phyloP scores from a whole-genome alignment of 2,113 vertebrate species.

The Equus quagga region DNA sequence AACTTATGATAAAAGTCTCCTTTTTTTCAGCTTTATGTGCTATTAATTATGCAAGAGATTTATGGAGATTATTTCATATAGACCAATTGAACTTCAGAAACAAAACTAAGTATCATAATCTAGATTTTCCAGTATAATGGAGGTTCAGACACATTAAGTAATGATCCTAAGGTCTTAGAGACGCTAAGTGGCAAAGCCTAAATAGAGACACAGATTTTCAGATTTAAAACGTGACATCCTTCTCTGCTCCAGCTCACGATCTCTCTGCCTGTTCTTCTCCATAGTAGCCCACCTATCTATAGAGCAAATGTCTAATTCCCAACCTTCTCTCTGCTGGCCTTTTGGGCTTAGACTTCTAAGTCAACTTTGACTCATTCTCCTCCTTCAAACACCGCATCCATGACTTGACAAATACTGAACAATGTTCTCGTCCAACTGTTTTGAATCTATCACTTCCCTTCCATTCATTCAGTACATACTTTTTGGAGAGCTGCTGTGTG shows the following conservation, averaged over 20 bases:
- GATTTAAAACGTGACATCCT: not conserved
- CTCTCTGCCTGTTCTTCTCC: too few relatives aligned
- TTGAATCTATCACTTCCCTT: not conserved
- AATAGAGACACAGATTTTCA: not conserved
- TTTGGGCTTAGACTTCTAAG: not conserved
- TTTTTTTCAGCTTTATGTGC: too few relatives aligned
- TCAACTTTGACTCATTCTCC: not conserved
- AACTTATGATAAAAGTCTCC: too few relatives aligned
- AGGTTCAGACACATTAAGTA: not conserved
- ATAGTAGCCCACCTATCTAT: not conserved
- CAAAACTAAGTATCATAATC: not conserved
- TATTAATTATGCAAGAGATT: too few relatives aligned
- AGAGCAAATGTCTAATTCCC: not conserved
- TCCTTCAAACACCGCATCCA: not conserved
- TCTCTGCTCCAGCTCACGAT: too few relatives aligned
- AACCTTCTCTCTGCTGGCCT: not conserved
- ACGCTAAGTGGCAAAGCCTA: not conserved
- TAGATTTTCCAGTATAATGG: not conserved
- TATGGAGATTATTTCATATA: too few relatives aligned
- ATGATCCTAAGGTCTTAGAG: not conserved
- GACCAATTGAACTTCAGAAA: too few relatives aligned
- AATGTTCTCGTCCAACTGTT: not conserved
- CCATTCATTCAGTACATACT: not conserved
- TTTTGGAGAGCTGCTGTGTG: not conserved
- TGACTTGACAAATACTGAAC: not conserved